Evolutionary conservation across 2,797 vertebrate genomes (phyloP), one percentile per base, ranked within the genome.

Genomic region (Pseudochirops cupreus): DNA sequence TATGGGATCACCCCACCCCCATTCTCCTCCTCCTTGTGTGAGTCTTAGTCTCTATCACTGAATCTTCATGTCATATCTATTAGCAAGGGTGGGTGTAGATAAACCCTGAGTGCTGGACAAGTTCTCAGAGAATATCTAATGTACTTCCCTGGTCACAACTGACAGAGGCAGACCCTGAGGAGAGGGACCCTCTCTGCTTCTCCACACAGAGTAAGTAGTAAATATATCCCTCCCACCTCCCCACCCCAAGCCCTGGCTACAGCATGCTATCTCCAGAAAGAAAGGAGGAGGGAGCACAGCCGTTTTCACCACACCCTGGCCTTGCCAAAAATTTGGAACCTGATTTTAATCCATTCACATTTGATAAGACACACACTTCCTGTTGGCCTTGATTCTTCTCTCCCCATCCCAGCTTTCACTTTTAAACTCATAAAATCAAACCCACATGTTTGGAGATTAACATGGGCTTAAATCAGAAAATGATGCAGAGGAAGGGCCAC

Each of bases 361-460:
- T 95, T 95, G 58, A 33, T 59, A 87, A 87, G 62, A 92, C 33
- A 52, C 58, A 95, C 28, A 55, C 31, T 91, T 82, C 50, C 57
- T 95, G 90, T 92, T 96, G 39, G 21, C 57, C 7, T 57, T 90
- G 46, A 92, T 21, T 94, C 50, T 93, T 95, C 56, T 97, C 52
- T 87, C 54, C 95, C 67, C 82, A 29, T 93, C 92, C 57, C 54
- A 14, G 74, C 39, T 54, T 93, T 96, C 31, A n/a, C 91, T 95
- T 91, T 55, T 96, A 95, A 95, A 95, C 46, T 91, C 58, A 92
- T 24, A 59, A 96, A 97, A 97, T 97, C 90, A 97, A 96, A 96
- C 93, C 94, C 89, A 94, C 56, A 94, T 95, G 96, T 92, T 95
- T 93, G 57, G 82, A 91, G 46, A 92, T 97, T 95, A 95, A 89